These are phyloP conservation scores for Pseudococcus longispinus DNA, from an alignment of 2,888 invertebrate genomes.

Conservation along the genomic window DNA sequence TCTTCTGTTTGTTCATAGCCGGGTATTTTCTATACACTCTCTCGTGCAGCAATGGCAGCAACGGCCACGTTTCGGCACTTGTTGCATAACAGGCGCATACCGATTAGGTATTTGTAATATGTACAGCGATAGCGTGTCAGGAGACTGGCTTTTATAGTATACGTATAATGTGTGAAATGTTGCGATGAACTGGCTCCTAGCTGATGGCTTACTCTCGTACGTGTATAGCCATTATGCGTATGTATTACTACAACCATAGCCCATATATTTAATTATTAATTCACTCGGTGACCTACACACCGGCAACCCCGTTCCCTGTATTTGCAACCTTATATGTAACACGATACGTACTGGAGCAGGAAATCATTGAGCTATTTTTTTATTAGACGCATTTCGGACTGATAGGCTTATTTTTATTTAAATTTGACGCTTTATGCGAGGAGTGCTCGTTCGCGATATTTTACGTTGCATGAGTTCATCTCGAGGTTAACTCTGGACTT, in stretches of 20 bases:
- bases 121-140: neutral
- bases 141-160: neutral
- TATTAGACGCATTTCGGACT: neutral
- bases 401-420: neutral
- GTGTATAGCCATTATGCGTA: neutral
- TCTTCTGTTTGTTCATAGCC: neutral
- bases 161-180: neutral
- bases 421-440: neutral
- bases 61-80: slow-evolving; percentile 19
- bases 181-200: neutral
- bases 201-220: neutral
- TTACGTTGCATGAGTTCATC: neutral
- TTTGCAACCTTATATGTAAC: neutral
- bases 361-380: neutral
- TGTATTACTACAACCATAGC: neutral
- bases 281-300: slow-evolving; percentile 3
- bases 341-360: neutral
- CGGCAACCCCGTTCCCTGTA: neutral
- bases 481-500: no score
- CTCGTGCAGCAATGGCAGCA: neutral
- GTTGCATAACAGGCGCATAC: slow-evolving; percentile 7
- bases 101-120: slow-evolving; percentile 30
- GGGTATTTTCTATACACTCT: neutral
- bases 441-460: neutral
- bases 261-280: neutral